Base-by-base conservation (phyloP, 2,888 invertebrate species). In the Cataglyphis rosenhaueri region DNA sequence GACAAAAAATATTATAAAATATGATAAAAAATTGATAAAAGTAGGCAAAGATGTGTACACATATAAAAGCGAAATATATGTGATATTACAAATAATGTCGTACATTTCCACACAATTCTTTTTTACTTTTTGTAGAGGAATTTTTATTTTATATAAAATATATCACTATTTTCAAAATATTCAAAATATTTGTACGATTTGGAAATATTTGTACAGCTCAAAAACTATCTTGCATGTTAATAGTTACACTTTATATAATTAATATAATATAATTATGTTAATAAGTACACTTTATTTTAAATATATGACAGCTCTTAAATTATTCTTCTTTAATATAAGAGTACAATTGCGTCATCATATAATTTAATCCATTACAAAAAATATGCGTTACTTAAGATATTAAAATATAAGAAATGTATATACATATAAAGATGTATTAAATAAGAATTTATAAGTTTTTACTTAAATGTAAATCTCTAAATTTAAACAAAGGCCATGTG, bases 121-220 rank as follows among this genome's bases (percentile, higher is more conserved):
- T 57, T 18, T 61, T 21, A 48, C 25, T 48, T 35, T 35, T 15
- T 75, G 18, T 15, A 62, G 41, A 41, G 41, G n/a, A 41, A 44
- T 61, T 32, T n/a, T 61, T 32, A 59, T n/a, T 68, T 32, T 32
- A 32, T 32, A 32, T 48, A 21, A 62, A 73, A 74, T 32, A 15
- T 74, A 74, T 32, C 18, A 3, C 12, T 12, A 41, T 41, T 41
- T 12, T 41, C 12, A 41, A 41, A 32, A 32, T 32, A 32, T 41
- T 41, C 0, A 41, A 41, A 41, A 41, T 12, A 10, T 41, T 41
- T 41, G 10, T 41, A 12, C 3, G 3, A 41, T 1, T 38, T 38
- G 0, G 10, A 38, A 9, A 38, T 1, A 38, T 38, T 38, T 9
- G 1, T 38, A 38, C 38, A 38, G 38, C 9, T 41, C 10, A 41